Base-by-base conservation (phyloP, 2,888 invertebrate species). In the Netelia inedita region DNA sequence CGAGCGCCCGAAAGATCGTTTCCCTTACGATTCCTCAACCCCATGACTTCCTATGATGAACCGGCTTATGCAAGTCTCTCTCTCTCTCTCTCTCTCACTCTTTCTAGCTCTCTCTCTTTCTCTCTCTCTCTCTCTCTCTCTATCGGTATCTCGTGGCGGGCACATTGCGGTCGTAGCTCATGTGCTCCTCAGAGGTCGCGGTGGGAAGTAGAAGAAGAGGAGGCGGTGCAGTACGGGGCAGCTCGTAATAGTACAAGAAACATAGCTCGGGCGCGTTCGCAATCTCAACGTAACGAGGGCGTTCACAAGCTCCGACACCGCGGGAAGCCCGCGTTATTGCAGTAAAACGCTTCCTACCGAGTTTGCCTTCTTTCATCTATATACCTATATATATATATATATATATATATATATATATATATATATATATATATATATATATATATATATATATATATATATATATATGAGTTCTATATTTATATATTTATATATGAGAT, bases 241-340 rank as follows among this genome's bases (percentile, higher is more conserved):
- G 84, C 80, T 83, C 83, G 83, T 73, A 85, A 83, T 76, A 72
- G 74, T 68, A 78, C 85, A 73, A 66, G 83, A 80, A 80, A 83
- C 69, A 82, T 79, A 83, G 85, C 85, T 28, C 75, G 82, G 74
- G 82, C 78, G 80, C 73, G 76, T 82, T 80, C 87, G 82, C 79
- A 84, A 85, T 87, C 82, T 85, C 59, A 78, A 71, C 78, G 82
- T 86, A 87, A 87, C 84, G 87, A 87, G 85, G 85, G 87, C 85
- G 87, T 87, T 84, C 87, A 84, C 84, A 85, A 83, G 85, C 76
- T 75, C 74, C 82, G 79, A 80, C 87, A 82, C 87, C 68, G 82
- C 87, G 85, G 87, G 87, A 86, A 79, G 87, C 83, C 87, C 82
- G 87, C 86, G 88, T 88, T 90, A 90, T 90, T 88, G 88, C 87